Evolutionary conservation across 1,140 invertebrate species (phyloP).

Genomic region (Drosophila auraria): DNA sequence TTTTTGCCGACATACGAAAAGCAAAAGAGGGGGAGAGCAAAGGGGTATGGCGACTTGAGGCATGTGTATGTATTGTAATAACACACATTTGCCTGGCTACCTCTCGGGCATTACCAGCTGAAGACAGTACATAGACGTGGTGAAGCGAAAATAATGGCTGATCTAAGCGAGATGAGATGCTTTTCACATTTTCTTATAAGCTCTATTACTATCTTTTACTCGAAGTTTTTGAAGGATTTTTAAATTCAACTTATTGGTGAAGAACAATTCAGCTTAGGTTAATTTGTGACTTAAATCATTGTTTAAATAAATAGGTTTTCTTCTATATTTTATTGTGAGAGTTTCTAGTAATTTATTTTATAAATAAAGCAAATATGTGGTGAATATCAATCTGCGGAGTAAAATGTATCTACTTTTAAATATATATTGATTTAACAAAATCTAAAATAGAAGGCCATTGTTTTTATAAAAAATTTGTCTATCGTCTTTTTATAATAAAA

Average conservation of each 20-base stretch:
- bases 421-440: too few relatives aligned
- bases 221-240: background rate
- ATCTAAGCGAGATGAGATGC: background rate
- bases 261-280: background rate
- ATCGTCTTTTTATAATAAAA: too few relatives aligned
- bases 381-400: background rate
- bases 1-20: conserved; percentile 17
- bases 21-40: background rate
- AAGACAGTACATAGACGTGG: conserved; percentile 16
- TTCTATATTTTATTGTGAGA: background rate
- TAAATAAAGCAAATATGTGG: too few relatives aligned
- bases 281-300: background rate
- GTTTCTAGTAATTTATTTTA: background rate
- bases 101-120: conserved; percentile 25
- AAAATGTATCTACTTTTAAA: too few relatives aligned
- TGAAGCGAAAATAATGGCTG: background rate
- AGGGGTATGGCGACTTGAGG: conserved; percentile 20
- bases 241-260: background rate
- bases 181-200: background rate
- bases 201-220: background rate
- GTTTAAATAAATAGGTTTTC: background rate
- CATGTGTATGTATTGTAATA: conserved; percentile 44
- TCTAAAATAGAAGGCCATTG: too few relatives aligned
- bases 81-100: conserved; percentile 62
- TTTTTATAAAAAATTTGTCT: too few relatives aligned